Evolutionary conservation across 1,140 invertebrate genomes (phyloP), one percentile per base, ranked within the genome.

Genomic region (Caenorhabditis remanei): DNA sequence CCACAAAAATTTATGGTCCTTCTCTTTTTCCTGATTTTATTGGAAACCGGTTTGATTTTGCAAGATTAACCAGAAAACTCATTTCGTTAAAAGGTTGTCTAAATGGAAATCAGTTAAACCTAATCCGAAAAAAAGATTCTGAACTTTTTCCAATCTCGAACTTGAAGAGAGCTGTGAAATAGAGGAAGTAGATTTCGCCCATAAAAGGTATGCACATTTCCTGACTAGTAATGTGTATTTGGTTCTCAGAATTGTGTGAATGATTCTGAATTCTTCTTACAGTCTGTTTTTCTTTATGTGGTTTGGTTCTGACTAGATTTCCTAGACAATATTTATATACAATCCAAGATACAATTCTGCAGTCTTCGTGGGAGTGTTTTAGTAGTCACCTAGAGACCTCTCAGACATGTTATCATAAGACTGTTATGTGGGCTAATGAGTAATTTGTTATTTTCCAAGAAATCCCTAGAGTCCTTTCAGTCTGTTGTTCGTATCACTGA

Each of bases 311-410:
- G 50, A 16, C 50, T 4, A 53, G 1, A 11, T n/a, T 5, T 58
- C 55, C 55, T 2, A 32, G 32, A 32, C 32, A 32, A 32, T 58
- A n/a, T 58, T n/a, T 58, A n/a, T 58, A n/a, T 16, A n/a, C 19
- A 14, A 16, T 58, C 11, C 32, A 63, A 7, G 32, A 63, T 63
- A 63, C 61, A 32, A 32, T 63, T 63, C 24, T 40, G 21, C 24
- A 63, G 8, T 32, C 14, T 63, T 21, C 4, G 8, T 32, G 32
- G 32, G 32, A 2, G 32, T 32, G 32, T 32, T 32, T 32, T 32
- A 63, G 61, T 63, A 63, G 61, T 63, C 61, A 63, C 61, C 61
- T 63, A 63, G 61, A 40, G 61, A 63, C 11, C 32, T 40, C 61
- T 63, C 3, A n/a, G 16, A 58, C 56, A 21, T 32, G 61, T 21